Percentiles rank a stretch among this genome's conserved stretches.
These are phyloP conservation scores for Drosophila triauraria DNA, from an alignment of 1,140 invertebrate genomes.

Conservation along the genomic window DNA sequence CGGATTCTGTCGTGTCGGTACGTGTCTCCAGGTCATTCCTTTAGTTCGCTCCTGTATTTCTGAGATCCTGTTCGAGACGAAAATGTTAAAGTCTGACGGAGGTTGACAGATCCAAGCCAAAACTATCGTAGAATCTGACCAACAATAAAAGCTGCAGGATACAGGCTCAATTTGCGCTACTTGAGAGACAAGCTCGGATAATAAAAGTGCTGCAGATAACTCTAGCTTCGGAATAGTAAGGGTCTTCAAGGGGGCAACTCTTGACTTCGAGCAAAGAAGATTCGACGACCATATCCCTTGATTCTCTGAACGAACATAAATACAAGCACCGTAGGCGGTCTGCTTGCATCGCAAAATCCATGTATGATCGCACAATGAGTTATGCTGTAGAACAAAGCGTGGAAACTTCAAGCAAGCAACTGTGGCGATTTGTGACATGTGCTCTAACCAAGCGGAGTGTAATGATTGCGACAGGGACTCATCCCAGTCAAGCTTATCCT, in stretches of 20 bases:
- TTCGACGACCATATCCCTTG: neutral
- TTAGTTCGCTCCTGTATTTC: slow-evolving; percentile 3
- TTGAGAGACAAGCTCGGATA: neutral
- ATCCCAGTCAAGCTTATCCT: neutral
- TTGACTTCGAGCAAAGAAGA: slow-evolving; percentile 1
- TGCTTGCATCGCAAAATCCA: slow-evolving; percentile 6
- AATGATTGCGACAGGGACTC: slow-evolving; percentile 1
- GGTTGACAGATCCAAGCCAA: slow-evolving; percentile 1
- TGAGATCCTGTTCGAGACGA: neutral
- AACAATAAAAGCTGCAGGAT: slow-evolving; percentile 7
- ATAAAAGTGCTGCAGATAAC: neutral
- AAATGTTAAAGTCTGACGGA: neutral
- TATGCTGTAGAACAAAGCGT: neutral
- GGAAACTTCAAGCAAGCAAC: slow-evolving; percentile 4
- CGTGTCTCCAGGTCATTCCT: slow-evolving; percentile 3
- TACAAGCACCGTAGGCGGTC: neutral
- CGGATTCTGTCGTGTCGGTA: neutral
- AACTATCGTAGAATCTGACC: slow-evolving; percentile 5
- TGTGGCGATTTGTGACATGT: neutral
- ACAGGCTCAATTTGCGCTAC: neutral
- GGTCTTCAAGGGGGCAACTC: slow-evolving; percentile 1
- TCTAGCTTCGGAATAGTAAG: slow-evolving; percentile 1
- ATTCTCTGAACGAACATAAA: slow-evolving; percentile 2
- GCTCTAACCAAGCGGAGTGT: neutral
- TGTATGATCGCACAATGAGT: neutral